Conservation (phyloP, 2,888 invertebrate species). For the Anoncus sp. region DNA sequence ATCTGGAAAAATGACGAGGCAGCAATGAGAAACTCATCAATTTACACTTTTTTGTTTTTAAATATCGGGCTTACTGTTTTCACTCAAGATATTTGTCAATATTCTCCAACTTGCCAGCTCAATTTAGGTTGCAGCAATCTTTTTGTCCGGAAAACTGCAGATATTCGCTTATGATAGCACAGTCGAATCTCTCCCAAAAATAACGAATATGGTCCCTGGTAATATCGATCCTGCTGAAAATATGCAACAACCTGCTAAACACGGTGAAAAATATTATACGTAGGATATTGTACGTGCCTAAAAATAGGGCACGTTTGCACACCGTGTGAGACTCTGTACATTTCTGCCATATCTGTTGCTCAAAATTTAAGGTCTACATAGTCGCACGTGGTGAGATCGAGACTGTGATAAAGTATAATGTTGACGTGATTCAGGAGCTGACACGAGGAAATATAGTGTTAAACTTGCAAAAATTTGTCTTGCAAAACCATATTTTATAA, state of each 20-base stretch:
- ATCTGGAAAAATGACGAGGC: no score
- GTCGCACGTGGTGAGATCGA: neutral
- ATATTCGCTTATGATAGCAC: no score
- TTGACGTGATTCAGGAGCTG: neutral
- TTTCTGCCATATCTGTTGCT: neutral
- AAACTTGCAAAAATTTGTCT: neutral
- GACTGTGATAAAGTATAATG: slow-evolving; percentile 6
- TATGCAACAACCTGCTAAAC: slow-evolving; percentile 3
- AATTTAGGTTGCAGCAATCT: no score
- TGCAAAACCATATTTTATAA: neutral
- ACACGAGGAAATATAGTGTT: neutral
- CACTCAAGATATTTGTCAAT: no score
- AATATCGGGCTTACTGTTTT: no score
- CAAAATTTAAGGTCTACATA: slow-evolving; percentile 1
- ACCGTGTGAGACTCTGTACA: neutral
- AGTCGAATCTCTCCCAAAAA: neutral
- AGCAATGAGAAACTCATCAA: no score
- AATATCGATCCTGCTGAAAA: slow-evolving; percentile 1
- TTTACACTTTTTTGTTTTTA: no score
- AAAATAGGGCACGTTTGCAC: neutral
- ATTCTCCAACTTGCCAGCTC: no score
- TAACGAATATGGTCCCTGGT: neutral
- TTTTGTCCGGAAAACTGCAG: no score
- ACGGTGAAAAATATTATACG: neutral
- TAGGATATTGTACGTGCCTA: slow-evolving; percentile 20